Evolutionary conservation across 2,113 vertebrate genomes (phyloP).

Genomic region (Gorsachius goisagi): DNA sequence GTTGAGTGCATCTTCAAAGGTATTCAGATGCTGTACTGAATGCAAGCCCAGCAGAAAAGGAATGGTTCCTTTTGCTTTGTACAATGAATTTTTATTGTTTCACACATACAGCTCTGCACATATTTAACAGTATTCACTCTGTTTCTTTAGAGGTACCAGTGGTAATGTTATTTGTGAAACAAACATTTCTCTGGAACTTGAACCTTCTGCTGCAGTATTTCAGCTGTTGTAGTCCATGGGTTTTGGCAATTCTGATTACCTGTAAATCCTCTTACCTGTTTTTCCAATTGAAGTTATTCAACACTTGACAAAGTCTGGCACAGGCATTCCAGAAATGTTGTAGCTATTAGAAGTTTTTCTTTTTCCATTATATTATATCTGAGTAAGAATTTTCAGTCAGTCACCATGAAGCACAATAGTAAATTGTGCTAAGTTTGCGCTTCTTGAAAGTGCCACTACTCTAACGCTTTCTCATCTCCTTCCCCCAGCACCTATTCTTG

Average conservation of each 20-base stretch:
- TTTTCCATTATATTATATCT: background rate
- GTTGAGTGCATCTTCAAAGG: background rate
- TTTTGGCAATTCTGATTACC: background rate
- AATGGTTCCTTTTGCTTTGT: background rate
- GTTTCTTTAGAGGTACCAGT: background rate
- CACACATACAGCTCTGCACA: background rate
- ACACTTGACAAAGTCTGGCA: background rate
- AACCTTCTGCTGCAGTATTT: background rate
- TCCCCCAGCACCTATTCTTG: background rate
- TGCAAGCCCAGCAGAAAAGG: background rate
- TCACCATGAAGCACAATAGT: background rate
- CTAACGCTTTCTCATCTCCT: background rate
- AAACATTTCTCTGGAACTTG: background rate
- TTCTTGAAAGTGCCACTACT: background rate
- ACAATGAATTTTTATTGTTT: background rate
- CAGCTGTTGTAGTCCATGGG: background rate
- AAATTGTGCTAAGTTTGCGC: background rate
- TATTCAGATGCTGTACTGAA: background rate
- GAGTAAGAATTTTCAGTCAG: background rate
- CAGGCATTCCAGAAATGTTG: background rate
- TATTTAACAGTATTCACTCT: background rate
- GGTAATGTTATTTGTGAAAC: background rate
- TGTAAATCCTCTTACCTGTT: background rate
- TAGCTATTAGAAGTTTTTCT: background rate
- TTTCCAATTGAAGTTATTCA: background rate